Conservation (phyloP, 2,797 vertebrate species). For the Poliocrania exsul region DNA sequence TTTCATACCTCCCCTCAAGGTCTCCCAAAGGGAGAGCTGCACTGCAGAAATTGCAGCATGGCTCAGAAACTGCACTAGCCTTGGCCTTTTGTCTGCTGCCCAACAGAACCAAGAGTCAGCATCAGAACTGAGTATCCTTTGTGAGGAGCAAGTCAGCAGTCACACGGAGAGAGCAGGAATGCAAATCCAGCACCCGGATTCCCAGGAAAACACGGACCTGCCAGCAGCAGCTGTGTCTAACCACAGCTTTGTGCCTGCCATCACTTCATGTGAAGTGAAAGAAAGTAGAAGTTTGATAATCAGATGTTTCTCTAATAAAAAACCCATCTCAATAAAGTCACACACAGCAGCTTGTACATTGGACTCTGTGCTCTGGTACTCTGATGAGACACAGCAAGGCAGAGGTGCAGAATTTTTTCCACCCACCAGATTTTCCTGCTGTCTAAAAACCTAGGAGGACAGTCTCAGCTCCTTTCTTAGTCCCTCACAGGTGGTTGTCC, state of each 20-base stretch:
- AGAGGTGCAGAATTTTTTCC: background rate
- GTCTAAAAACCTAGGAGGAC: background rate
- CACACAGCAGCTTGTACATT: rapidly evolving
- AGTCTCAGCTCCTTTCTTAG: background rate
- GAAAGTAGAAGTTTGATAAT: background rate
- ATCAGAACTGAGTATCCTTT: background rate
- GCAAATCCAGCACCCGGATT: background rate
- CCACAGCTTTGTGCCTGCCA: background rate
- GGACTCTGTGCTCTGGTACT: rapidly evolving
- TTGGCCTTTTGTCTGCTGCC: background rate
- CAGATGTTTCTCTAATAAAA: background rate
- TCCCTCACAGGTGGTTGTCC: background rate
- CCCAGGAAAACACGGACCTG: background rate
- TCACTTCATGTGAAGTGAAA: background rate
- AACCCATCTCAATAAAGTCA: background rate
- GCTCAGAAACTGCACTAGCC: background rate
- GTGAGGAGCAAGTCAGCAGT: background rate
- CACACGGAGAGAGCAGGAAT: background rate
- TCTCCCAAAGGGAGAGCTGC: background rate
- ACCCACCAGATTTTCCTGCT: background rate
- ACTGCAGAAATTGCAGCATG: rapidly evolving
- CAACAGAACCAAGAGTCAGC: background rate
- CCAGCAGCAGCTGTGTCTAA: background rate
- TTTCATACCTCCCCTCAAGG: background rate
- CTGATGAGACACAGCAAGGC: background rate